Percentiles rank a stretch among this genome's conserved stretches.
Conservation (phyloP, 2,113 vertebrate species). For the Varanus salvator region DNA sequence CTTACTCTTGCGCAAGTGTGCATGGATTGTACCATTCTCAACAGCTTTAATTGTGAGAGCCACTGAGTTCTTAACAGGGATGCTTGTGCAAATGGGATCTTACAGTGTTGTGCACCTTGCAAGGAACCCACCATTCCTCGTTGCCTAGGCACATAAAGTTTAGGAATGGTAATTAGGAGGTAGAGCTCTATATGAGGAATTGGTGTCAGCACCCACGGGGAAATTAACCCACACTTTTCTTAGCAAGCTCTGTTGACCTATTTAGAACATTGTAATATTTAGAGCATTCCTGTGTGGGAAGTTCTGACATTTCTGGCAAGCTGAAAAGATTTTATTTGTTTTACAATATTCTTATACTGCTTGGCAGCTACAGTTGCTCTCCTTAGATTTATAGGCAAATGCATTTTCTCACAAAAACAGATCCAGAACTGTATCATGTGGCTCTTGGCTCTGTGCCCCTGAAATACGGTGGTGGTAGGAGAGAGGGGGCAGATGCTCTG, state of each 20-base stretch:
- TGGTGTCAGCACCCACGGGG: background rate
- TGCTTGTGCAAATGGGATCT: slow-evolving; percentile 7
- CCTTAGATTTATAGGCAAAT: background rate
- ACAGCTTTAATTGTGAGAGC: background rate
- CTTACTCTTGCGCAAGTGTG: background rate
- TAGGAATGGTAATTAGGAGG: background rate
- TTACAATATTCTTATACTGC: background rate
- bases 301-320: background rate
- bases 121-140: background rate
- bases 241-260: background rate
- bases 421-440: background rate
- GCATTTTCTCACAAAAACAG: background rate
- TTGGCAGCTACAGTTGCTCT: background rate
- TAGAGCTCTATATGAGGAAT: background rate
- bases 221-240: background rate
- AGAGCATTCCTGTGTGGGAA: background rate
- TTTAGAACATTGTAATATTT: background rate
- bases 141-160: background rate
- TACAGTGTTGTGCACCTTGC: background rate
- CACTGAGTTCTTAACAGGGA: slow-evolving; percentile 8
- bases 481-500: background rate
- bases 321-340: background rate
- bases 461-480: background rate
- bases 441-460: background rate
- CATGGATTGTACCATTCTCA: background rate